Evolutionary conservation across 1,140 invertebrate genomes (phyloP), one percentile per base, ranked within the genome.

Genomic region (Heliconius eleuchia): DNA sequence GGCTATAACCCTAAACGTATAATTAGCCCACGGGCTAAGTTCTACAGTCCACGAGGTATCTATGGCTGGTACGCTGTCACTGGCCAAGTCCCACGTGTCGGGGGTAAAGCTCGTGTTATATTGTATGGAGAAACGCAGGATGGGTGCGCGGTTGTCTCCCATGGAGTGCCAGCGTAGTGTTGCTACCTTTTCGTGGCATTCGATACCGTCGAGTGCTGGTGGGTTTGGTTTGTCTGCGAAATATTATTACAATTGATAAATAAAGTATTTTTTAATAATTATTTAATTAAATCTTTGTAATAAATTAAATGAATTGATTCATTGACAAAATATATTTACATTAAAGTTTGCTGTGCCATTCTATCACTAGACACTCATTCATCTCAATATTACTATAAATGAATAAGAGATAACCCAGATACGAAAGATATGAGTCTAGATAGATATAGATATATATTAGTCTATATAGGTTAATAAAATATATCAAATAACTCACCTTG

Each of bases 41-140:
- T 96, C 95, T 3, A 98, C 96, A 2, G 95, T 96, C 85, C 97
- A 98, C 2, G 96, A 96, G 76, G 95, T 96, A 85, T 98, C 97
- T 8, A 97, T 97, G n/a, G 97, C 96, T 16, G 98, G 97, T 60
- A 98, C 97, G 82, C 95, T 95, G 83, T 97, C 96, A 82, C 95
- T 96, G 2, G 97, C 96, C 76, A 95, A 95, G 91, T 97, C 97
- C 99, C 99, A 99, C 1, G 96, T 96, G 91, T 99, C 98, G 0
- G 98, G 98, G 18, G 97, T 98, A 90, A 99, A 99, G 52, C 96
- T 97, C 0, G 99, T 99, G 89, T 99, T 99, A 89, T 97, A 98
- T 91, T 99, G 98, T 79, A 99, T 97, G 7, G 96, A 97, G 91
- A 98, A 99, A 82, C 97, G 96, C 4, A 98, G 95, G 86, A 99